phyloP scores from a whole-genome alignment of 2,888 invertebrate species.

The Parelbella ahira region DNA sequence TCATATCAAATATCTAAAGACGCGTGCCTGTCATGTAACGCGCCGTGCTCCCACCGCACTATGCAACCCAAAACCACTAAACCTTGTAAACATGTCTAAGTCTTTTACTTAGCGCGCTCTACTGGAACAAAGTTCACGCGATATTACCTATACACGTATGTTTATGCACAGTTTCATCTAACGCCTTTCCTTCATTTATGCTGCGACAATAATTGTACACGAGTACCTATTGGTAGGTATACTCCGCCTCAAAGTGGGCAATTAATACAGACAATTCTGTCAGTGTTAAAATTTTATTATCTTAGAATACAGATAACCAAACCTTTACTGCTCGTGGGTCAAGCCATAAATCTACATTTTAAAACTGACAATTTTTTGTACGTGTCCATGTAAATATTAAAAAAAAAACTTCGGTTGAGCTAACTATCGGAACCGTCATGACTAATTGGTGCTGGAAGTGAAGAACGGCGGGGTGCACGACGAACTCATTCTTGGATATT shows the following conservation, averaged over 20 bases:
- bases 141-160: conserved; percentile 6
- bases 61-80: conserved; percentile 29
- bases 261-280: conserved; percentile 18
- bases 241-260: no score
- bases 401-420: conserved; percentile 53
- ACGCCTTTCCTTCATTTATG: no score
- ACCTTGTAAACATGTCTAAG: conserved; percentile 26
- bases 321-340: conserved; percentile 52
- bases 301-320: conserved; percentile 43
- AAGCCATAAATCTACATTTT: conserved; percentile 60
- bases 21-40: conserved; percentile 44
- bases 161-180: no score
- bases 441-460: conserved; percentile 66
- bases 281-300: conserved; percentile 70
- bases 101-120: conserved; percentile 23
- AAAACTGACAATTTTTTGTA: conserved; percentile 60
- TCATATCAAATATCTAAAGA: conserved; percentile 68
- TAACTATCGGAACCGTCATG: conserved; percentile 43
- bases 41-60: conserved; percentile 23
- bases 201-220: no score
- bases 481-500: conserved; percentile 62
- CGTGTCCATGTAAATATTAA: conserved; percentile 45
- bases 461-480: conserved; percentile 61
- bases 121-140: conserved; percentile 19
- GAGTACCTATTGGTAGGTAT: no score